phyloP scores from a whole-genome alignment of 2,888 invertebrate genomes.

The Ellobium chinense region DNA sequence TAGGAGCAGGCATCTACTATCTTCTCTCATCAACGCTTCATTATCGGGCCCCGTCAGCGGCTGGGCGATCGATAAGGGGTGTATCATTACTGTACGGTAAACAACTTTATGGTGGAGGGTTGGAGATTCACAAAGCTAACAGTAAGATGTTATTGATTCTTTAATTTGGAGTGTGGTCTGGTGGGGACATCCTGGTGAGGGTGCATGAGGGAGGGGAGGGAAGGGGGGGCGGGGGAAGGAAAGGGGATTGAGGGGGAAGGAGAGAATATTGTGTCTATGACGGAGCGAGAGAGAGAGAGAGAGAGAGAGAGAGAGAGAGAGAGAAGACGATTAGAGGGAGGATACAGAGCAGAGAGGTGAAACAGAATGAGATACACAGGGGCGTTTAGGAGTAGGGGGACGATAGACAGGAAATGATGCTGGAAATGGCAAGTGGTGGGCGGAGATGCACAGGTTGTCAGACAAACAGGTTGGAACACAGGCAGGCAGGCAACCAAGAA shows the following conservation, averaged over 20 bases:
- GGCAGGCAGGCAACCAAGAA: too few relatives aligned
- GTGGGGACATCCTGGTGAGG: too few relatives aligned
- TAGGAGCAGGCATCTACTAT: conserved; percentile 14
- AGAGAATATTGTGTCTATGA: neutral
- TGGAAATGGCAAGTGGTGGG: too few relatives aligned
- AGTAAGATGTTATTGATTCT: too few relatives aligned
- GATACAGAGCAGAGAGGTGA: too few relatives aligned
- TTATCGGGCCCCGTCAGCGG: conserved; percentile 12
- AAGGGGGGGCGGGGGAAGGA: neutral
- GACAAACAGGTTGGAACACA: too few relatives aligned
- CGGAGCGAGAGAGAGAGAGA: neutral
- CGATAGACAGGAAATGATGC: too few relatives aligned
- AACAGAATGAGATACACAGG: too few relatives aligned
- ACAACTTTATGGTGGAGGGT: neutral
- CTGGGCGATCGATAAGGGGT: neutral
- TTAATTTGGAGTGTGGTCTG: too few relatives aligned
- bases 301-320: neutral
- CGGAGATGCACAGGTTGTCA: too few relatives aligned
- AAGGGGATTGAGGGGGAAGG: neutral
- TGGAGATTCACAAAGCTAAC: too few relatives aligned
- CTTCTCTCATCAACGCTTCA: conserved; percentile 14
- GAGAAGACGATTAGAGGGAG: neutral
- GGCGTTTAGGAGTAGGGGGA: too few relatives aligned
- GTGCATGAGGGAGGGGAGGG: neutral
- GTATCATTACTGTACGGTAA: conserved; percentile 21